phyloP scores from a whole-genome alignment of 2,113 vertebrate species.

The Callionymus lyra region DNA sequence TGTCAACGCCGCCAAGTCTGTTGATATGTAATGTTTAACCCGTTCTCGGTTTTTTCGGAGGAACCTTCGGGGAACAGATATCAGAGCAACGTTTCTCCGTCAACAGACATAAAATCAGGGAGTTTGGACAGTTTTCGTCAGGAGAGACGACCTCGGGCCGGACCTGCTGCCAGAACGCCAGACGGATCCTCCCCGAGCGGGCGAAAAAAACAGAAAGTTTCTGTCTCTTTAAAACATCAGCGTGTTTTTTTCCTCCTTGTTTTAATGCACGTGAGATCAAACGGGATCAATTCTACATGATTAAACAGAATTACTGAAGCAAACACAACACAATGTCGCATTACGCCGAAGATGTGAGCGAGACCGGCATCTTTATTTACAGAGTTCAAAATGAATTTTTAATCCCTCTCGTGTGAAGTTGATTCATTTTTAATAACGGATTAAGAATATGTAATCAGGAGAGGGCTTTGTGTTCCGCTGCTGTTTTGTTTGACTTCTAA shows the following conservation, averaged over 20 bases:
- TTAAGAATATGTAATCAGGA: background rate
- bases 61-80: background rate
- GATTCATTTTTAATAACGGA: conserved; percentile 27
- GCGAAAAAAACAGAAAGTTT: conserved; percentile 9
- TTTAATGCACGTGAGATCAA: background rate
- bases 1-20: conserved; percentile 30
- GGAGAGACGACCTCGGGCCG: conserved; percentile 45
- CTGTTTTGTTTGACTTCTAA: no score
- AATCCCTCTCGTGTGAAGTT: conserved; percentile 10
- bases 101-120: conserved; percentile 19
- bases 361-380: conserved; percentile 16
- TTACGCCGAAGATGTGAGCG: conserved; percentile 4
- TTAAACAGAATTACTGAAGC: conserved; percentile 14
- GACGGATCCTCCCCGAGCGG: conserved; percentile 19
- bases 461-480: no score
- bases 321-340: conserved; percentile 13
- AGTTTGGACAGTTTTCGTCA: conserved; percentile 39
- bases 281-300: conserved; percentile 3
- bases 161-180: conserved; percentile 46
- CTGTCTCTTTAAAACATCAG: no score
- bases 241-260: no score
- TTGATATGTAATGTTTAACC: background rate
- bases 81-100: conserved; percentile 18
- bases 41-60: conserved; percentile 3
- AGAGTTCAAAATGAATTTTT: conserved; percentile 40